Evolutionary conservation across 2,888 invertebrate genomes (phyloP).

Genomic region (Globia sparganii): DNA sequence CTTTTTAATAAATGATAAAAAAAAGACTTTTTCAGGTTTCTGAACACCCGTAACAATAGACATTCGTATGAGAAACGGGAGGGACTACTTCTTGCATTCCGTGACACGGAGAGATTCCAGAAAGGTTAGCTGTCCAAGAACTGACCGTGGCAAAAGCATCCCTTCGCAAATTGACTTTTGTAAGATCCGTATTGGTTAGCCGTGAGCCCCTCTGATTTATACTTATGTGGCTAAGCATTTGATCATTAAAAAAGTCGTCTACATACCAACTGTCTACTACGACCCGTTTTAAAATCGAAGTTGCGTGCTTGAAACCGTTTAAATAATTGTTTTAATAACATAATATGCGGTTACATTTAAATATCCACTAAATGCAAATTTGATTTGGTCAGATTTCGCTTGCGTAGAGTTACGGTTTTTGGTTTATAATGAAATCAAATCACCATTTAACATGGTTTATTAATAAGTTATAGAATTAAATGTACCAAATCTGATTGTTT

Average conservation of each 20-base stretch:
- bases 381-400: conserved; percentile 69
- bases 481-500: conserved; percentile 41
- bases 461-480: conserved; percentile 53
- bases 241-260: not conserved
- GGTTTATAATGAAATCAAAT: conserved; percentile 73
- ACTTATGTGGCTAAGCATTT: not conserved
- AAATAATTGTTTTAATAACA: conserved; percentile 64
- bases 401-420: conserved; percentile 69
- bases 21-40: not conserved
- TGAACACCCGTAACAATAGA: not conserved
- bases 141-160: not conserved
- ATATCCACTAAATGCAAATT: conserved; percentile 73
- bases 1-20: too few relatives aligned
- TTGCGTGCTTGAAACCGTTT: conserved; percentile 45
- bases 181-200: not conserved
- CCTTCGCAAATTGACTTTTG: not conserved
- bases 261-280: not conserved
- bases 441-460: conserved; percentile 68
- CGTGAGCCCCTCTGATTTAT: not conserved
- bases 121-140: not conserved
- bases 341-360: conserved; percentile 66
- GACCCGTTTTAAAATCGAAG: conserved; percentile 12
- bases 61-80: not conserved
- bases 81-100: not conserved
- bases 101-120: not conserved